Conservation (phyloP, 1,140 invertebrate species). For the Drosophila paulistorum region DNA sequence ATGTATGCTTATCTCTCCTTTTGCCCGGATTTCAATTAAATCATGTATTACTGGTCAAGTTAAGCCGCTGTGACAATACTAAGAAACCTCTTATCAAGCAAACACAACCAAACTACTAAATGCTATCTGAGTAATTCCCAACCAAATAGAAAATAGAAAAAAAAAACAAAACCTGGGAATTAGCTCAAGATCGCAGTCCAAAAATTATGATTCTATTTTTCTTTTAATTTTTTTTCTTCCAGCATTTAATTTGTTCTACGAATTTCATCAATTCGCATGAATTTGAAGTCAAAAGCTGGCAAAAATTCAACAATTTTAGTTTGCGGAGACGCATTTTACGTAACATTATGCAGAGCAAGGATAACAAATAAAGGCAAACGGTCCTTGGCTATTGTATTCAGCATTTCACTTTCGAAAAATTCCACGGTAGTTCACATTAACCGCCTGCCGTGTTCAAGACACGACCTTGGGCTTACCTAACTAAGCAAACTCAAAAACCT, state of each 20-base stretch:
- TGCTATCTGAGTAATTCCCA: slow-evolving; percentile 60
- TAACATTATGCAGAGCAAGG: slow-evolving; percentile 78
- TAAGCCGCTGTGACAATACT: slow-evolving; percentile 37
- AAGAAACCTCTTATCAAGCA: slow-evolving; percentile 4
- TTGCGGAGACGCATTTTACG: slow-evolving; percentile 59
- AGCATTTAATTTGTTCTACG: slow-evolving; percentile 64
- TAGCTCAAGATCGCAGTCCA: slow-evolving; percentile 26
- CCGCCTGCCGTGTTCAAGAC: slow-evolving; percentile 53
- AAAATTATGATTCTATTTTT: slow-evolving; percentile 25
- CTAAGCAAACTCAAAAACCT: neutral
- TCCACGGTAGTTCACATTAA: slow-evolving; percentile 77
- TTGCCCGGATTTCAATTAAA: slow-evolving; percentile 57
- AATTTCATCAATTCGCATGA: slow-evolving; percentile 44
- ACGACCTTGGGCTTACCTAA: slow-evolving; percentile 60
- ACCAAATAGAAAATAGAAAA: no score
- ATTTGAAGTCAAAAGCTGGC: neutral
- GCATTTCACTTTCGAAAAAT: slow-evolving; percentile 70
- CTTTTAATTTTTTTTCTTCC: neutral
- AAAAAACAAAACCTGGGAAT: slow-evolving; percentile 12
- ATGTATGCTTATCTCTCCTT: slow-evolving; percentile 34
- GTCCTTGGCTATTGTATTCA: slow-evolving; percentile 47
- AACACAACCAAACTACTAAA: slow-evolving; percentile 26
- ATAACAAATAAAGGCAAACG: slow-evolving; percentile 4
- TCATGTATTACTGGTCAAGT: slow-evolving; percentile 29
- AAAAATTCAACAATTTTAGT: neutral